phyloP scores from a whole-genome alignment of 2,113 vertebrate genomes.

The Eudyptes chrysolophus region DNA sequence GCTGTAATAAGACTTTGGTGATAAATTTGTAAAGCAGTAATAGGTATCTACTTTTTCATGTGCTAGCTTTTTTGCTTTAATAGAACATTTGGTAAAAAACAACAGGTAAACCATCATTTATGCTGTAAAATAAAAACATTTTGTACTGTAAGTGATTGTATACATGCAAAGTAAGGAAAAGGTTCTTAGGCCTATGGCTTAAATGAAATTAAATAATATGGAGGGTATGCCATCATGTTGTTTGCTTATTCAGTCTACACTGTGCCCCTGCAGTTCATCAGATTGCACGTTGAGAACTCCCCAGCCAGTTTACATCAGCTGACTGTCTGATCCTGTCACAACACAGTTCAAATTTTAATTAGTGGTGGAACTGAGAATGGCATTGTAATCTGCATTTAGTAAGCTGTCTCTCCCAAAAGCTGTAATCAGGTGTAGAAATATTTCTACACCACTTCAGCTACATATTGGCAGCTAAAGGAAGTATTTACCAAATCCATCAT shows the following conservation, averaged over 20 bases:
- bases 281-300: background rate
- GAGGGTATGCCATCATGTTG: background rate
- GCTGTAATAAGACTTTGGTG: background rate
- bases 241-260: background rate
- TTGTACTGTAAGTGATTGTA: background rate
- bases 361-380: background rate
- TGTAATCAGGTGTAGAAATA: background rate
- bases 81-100: background rate
- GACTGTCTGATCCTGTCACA: background rate
- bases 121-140: background rate
- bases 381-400: background rate
- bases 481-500: background rate
- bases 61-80: background rate
- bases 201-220: background rate
- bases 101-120: background rate
- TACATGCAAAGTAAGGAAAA: background rate
- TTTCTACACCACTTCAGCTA: background rate
- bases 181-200: background rate
- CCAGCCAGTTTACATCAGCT: background rate
- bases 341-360: background rate
- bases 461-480: background rate
- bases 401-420: background rate
- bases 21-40: background rate
- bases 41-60: background rate
- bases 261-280: background rate